Base-by-base conservation (phyloP, 2,113 vertebrate species). In the Pungitius pungitius region DNA sequence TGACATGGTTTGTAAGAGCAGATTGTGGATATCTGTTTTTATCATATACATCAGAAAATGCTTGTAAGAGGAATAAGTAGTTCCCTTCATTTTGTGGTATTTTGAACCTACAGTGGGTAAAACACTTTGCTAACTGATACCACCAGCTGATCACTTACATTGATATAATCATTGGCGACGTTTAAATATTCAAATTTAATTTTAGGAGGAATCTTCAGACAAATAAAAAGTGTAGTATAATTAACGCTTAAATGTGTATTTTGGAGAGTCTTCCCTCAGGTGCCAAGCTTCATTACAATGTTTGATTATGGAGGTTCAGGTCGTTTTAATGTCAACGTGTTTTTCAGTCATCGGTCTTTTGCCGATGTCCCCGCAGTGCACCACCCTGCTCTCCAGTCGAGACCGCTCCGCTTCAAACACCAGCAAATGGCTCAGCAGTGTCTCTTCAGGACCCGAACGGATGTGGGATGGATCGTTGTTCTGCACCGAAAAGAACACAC, bases 321-420 rank as follows among this genome's bases (percentile, higher is more conserved):
- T 35, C 1, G 47, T 33, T 43, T 56, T 57, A 2, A n/a, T 67
- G 4, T 39, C 47, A 24, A 10, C 22, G 5, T 54, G 20, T 42
- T 73, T 20, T 37, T 27, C 5, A 8, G 51, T 27, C 15, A 0
- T 65, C 45, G 61, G 45, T n/a, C 30, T 77, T 1, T 58, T 37
- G 3, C 3, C n/a, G 0, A 1, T 2, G 18, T 72, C 60, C 24
- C 30, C 82, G 58, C 90, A 91, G 81, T 85, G 52, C 42, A 95
- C 79, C 33, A 94, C 92, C 64, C 90, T 89, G 88, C 77, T 85
- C 79, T 94, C 93, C 78, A 87, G 64, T 18, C 94, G 88, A 0
- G 94, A 84, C 14, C 86, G 92, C 71, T 95, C 94, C 0, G 93
- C 94, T 71, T 93, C 90, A 76, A 95, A 95, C 88, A 95, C 94